Percentiles rank a stretch among this genome's conserved stretches.
These are phyloP conservation scores for Antitype chi DNA, from an alignment of 2,888 invertebrate species.

Conservation along the genomic window DNA sequence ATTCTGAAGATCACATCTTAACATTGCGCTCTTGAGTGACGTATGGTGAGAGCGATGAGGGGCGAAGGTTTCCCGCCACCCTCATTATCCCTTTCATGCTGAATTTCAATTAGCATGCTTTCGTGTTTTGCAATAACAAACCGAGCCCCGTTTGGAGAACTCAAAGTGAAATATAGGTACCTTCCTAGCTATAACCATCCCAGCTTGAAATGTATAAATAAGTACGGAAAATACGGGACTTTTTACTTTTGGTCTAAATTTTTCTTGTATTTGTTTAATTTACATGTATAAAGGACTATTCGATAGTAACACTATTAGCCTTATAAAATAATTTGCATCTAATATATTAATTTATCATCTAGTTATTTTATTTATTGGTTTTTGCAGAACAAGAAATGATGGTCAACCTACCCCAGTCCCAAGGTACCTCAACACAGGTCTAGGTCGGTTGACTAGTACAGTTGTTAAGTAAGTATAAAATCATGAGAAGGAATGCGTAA, in stretches of 20 bases:
- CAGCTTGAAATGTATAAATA: slow-evolving; percentile 18
- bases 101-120: slow-evolving; percentile 90
- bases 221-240: slow-evolving; percentile 12
- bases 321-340: background rate
- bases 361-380: background rate
- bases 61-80: slow-evolving; percentile 71
- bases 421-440: background rate
- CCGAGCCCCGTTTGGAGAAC: slow-evolving; percentile 76
- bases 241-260: background rate
- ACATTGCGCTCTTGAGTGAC: slow-evolving; percentile 76
- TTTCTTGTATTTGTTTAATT: background rate
- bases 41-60: slow-evolving; percentile 74
- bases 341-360: background rate
- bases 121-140: slow-evolving; percentile 88
- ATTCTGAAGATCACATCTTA: slow-evolving; percentile 67
- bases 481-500: background rate
- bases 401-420: background rate
- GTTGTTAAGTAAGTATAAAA: background rate
- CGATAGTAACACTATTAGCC: background rate
- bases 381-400: background rate
- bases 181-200: slow-evolving; percentile 30
- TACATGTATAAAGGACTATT: background rate
- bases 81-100: slow-evolving; percentile 90
- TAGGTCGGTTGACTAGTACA: background rate
- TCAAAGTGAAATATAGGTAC: slow-evolving; percentile 65